Conservation (phyloP, 1,140 invertebrate species). For the Nephila pilipes region DNA sequence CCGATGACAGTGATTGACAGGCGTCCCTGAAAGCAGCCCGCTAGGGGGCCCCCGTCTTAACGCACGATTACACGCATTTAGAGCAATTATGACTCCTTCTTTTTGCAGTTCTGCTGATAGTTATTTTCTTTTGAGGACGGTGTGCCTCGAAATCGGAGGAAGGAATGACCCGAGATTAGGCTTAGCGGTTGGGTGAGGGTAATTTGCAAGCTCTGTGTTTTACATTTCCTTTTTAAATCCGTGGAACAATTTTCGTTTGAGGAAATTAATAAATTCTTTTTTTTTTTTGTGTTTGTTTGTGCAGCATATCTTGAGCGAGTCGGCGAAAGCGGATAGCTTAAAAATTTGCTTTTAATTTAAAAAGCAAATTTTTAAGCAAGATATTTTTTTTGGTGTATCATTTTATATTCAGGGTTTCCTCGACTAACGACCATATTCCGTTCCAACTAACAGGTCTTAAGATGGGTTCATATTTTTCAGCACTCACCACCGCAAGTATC, state of each 20-base stretch:
- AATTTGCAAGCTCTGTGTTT: conserved; percentile 3
- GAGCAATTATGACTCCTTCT: conserved; percentile 63
- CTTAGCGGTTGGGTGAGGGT: background rate
- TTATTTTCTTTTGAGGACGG: conserved; percentile 32
- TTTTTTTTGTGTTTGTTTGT: background rate
- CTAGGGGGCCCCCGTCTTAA: conserved; percentile 36
- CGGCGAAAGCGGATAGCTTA: too few species aligned
- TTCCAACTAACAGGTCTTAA: too few species aligned
- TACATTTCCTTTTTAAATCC: too few species aligned
- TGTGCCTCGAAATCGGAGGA: background rate
- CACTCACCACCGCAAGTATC: too few species aligned
- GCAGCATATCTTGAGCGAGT: too few species aligned
- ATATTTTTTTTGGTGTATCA: too few species aligned
- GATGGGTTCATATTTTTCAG: too few species aligned
- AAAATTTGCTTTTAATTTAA: too few species aligned
- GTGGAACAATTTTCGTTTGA: background rate
- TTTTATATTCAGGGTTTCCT: too few species aligned
- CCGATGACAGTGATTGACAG: conserved; percentile 68
- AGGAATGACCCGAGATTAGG: conserved; percentile 18
- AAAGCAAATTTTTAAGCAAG: too few species aligned
- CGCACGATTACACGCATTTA: conserved; percentile 68
- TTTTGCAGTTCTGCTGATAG: background rate
- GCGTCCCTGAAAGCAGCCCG: conserved; percentile 45
- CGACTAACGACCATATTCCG: too few species aligned
- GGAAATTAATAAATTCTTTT: background rate